These are phyloP conservation scores for Formica selysi DNA, from an alignment of 1,140 invertebrate genomes.

Conservation along the genomic window DNA sequence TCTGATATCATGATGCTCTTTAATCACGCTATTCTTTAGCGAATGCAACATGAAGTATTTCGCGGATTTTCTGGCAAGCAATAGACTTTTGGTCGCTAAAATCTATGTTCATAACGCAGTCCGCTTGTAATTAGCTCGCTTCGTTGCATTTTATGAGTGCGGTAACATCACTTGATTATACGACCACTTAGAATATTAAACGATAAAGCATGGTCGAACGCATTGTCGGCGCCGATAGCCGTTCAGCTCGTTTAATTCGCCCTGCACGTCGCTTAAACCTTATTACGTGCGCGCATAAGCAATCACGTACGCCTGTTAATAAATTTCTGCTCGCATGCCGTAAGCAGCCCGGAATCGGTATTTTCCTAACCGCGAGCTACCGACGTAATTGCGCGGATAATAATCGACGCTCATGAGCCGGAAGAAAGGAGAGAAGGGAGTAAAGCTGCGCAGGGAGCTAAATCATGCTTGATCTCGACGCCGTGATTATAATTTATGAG, in stretches of 20 bases:
- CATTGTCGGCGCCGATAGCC: constrained; percentile 57
- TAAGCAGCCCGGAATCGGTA: constrained; percentile 54
- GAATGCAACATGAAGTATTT: constrained; percentile 26
- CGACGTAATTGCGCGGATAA: constrained; percentile 66
- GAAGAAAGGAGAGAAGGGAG: constrained; percentile 52
- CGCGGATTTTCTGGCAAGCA: constrained; percentile 22
- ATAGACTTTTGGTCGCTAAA: constrained; percentile 25
- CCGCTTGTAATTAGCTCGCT: constrained; percentile 65
- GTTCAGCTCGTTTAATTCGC: constrained; percentile 57
- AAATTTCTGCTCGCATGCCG: constrained; percentile 65
- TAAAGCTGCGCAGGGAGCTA: constrained; percentile 40
- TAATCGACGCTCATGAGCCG: constrained; percentile 62
- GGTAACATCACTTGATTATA: constrained; percentile 77
- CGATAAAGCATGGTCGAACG: constrained; percentile 78
- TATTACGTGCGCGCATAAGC: constrained; percentile 58
- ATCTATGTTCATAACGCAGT: constrained; percentile 45
- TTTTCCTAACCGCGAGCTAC: constrained; percentile 63
- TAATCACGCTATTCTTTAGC: not conserved
- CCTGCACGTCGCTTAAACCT: constrained; percentile 47
- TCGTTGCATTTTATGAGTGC: constrained; percentile 72
- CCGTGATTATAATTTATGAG: constrained; percentile 54
- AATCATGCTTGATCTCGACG: constrained; percentile 52
- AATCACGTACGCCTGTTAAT: constrained; percentile 64
- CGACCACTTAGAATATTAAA: constrained; percentile 81
- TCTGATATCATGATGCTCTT: constrained; percentile 5